Evolutionary conservation across 2,888 invertebrate species (phyloP), one percentile per base, ranked within the genome.

Genomic region (Ennomos quercinarius): DNA sequence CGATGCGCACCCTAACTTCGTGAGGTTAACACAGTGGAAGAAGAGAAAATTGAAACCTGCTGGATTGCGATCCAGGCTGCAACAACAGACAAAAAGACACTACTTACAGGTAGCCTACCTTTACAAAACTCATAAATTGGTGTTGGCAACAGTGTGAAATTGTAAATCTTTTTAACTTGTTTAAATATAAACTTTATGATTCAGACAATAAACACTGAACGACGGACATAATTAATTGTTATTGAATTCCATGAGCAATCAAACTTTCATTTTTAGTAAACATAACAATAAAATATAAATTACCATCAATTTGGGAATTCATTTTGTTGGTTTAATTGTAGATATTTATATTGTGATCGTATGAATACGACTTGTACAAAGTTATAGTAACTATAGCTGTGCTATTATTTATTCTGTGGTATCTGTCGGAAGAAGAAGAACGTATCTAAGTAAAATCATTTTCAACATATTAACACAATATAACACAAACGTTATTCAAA

Each of bases 1-100:
- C 67, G 71, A 67, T 67, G 72, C 65, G 71, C 83, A 81, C 83
- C 82, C 83, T 79, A 27, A 40, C 50, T 46, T 46, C 10, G 61
- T 62, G 56, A 73, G 76, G 74, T 76, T 45, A 36, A 37, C 45
- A 44, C 35, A 37, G 41, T 43, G 47, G 40, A 48, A 39, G 27
- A 27, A 37, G 39, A 37, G 17, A 36, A 53, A 37, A 51, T 56
- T 57, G 27, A 27, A 27, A 27, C 61, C 52, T 44, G 57, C 27
- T 27, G 27, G 27, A 27, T 27, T 27, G 53, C 41, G 9, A 54
- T 37, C 12, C 36, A 47, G 17, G 17, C n/a, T 48, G 40, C 37
- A 35, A 47, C 12, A 46, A 5, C 9, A 46, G 4, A 10, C 38
- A 55, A 51, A 52, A 51, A 55, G 44, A 54, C 44, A 48, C 54